Evolutionary conservation across 2,113 vertebrate species (phyloP).

Genomic region (Gopherus flavomarginatus): DNA sequence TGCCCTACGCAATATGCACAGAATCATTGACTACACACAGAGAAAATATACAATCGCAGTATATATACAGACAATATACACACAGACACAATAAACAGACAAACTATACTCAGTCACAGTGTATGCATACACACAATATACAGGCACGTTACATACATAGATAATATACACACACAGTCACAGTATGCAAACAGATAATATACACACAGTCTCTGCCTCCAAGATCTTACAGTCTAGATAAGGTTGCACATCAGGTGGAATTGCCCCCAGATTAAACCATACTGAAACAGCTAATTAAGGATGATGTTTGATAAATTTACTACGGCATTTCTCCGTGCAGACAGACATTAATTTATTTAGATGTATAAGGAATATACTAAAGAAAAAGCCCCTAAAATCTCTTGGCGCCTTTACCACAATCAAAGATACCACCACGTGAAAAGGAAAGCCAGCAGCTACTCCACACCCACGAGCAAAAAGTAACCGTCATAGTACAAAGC

Average conservation of each 20-base stretch:
- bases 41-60: not conserved
- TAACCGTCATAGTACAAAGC: not conserved
- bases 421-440: not conserved
- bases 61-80: not conserved
- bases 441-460: not conserved
- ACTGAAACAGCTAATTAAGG: not conserved
- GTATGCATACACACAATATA: not conserved
- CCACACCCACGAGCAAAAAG: not conserved
- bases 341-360: conserved; percentile 18
- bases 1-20: accelerated
- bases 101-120: accelerated
- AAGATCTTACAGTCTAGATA: not conserved
- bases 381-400: not conserved
- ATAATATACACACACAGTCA: not conserved
- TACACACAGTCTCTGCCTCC: not conserved
- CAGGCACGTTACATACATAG: not conserved
- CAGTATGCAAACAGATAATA: accelerated
- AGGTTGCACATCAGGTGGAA: not conserved
- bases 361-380: conserved; percentile 6
- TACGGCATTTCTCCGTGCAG: conserved; percentile 31
- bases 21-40: not conserved
- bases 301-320: conserved; percentile 30
- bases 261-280: not conserved
- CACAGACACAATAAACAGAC: not conserved
- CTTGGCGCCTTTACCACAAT: conserved; percentile 2